These are phyloP conservation scores for Gymnocephalus cernua DNA, from an alignment of 2,113 vertebrate genomes.

Conservation along the genomic window DNA sequence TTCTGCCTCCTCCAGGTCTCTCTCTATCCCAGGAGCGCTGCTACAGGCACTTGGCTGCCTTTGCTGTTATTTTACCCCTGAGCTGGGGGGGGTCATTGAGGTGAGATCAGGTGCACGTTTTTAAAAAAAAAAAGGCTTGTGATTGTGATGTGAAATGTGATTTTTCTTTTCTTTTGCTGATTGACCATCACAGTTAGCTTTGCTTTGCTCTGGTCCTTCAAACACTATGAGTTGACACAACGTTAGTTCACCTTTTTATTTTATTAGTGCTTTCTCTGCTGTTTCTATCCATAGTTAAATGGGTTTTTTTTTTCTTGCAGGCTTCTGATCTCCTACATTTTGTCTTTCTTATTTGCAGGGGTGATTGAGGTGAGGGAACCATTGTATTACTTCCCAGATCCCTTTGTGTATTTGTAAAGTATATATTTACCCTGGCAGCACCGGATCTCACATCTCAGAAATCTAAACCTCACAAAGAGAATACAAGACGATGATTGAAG, in stretches of 20 bases:
- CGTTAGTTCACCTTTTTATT: neutral
- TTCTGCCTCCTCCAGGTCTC: constrained; percentile 26
- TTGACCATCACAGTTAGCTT: neutral
- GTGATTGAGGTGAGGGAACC: constrained; percentile 48
- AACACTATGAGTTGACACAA: neutral
- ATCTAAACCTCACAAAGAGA: neutral
- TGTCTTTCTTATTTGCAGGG: constrained; percentile 27
- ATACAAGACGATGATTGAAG: neutral
- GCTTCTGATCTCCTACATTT: constrained; percentile 28
- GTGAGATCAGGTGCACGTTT: constrained; percentile 23
- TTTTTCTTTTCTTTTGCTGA: neutral
- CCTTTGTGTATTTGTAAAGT: neutral
- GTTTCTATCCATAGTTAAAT: constrained; percentile 28
- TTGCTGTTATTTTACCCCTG: constrained; percentile 40
- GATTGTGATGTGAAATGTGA: no score
- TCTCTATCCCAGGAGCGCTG: constrained; percentile 37
- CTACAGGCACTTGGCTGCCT: constrained; percentile 52
- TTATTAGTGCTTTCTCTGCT: neutral
- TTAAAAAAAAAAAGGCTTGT: no score
- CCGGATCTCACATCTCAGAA: neutral
- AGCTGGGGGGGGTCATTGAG: constrained; percentile 30
- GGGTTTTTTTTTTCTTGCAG: neutral
- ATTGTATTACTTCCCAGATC: neutral
- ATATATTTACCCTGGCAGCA: neutral
- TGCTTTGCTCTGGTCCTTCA: constrained; percentile 18